A percentile compares a stretch with the other conserved stretches of the same genome.
These are phyloP conservation scores for Lampris incognitus DNA, from an alignment of 2,113 vertebrate genomes.

Conservation along the genomic window DNA sequence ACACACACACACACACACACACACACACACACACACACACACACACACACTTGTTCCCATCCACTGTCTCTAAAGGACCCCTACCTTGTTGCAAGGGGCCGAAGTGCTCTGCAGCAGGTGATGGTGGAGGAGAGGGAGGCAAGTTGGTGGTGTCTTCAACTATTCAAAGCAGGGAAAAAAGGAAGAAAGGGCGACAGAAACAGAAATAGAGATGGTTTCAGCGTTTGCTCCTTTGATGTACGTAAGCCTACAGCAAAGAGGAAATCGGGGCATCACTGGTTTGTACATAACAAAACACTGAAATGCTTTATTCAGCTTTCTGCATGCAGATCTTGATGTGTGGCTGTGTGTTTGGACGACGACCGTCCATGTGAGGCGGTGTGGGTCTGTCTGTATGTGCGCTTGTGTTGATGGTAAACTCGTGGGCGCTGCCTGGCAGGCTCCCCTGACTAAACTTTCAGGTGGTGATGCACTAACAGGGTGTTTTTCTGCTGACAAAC, in stretches of 20 bases:
- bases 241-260: too few species aligned
- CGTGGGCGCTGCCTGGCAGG: background rate
- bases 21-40: constrained; percentile 14
- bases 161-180: constrained; percentile 68
- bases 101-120: constrained; percentile 94
- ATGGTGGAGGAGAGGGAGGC: constrained; percentile 97
- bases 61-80: constrained; percentile 5
- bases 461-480: constrained; percentile 13
- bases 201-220: background rate
- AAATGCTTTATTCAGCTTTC: too few species aligned
- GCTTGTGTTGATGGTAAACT: background rate
- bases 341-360: background rate
- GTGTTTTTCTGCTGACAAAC: constrained; percentile 42
- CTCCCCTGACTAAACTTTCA: constrained; percentile 11
- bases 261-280: too few species aligned
- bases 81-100: constrained; percentile 94
- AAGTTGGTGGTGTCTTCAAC: constrained; percentile 96
- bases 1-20: constrained; percentile 16
- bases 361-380: background rate
- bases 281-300: too few species aligned
- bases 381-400: background rate
- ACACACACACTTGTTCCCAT: background rate
- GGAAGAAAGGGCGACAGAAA: constrained; percentile 28
- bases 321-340: constrained; percentile 1
- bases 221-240: too few species aligned